phyloP scores from a whole-genome alignment of 1,140 invertebrate species.

The Euura saliciscinereae region DNA sequence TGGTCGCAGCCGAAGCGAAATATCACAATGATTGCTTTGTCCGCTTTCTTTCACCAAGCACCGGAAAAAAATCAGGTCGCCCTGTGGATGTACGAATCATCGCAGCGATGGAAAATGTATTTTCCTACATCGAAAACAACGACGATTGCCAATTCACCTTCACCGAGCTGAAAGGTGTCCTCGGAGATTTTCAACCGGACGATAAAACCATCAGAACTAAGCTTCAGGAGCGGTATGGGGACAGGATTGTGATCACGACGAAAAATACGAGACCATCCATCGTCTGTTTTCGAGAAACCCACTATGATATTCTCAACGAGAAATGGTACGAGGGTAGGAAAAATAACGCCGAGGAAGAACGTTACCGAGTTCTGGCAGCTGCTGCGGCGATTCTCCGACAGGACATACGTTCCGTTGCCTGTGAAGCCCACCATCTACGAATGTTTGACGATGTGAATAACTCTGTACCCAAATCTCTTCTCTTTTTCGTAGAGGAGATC shows the following conservation, averaged over 20 bases:
- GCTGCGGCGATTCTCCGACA: slow-evolving; percentile 34
- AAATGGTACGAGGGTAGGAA: slow-evolving; percentile 29
- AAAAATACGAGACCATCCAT: slow-evolving; percentile 38
- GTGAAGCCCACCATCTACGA: slow-evolving; percentile 12
- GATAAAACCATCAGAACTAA: slow-evolving; percentile 46
- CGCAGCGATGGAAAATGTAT: slow-evolving; percentile 17
- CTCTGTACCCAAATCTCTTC: slow-evolving; percentile 1
- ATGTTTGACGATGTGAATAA: slow-evolving; percentile 25
- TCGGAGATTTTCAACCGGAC: slow-evolving; percentile 40
- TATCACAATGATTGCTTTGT: slow-evolving; percentile 42
- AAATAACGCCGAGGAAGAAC: slow-evolving; percentile 20
- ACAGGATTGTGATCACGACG: slow-evolving; percentile 45
- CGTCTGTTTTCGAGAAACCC: slow-evolving; percentile 34
- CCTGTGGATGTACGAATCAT: slow-evolving; percentile 28
- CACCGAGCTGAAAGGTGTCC: slow-evolving; percentile 43
- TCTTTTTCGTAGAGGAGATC: slow-evolving; percentile 12
- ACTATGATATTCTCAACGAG: slow-evolving; percentile 29
- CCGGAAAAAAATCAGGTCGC: slow-evolving; percentile 45
- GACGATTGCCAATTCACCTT: slow-evolving; percentile 36
- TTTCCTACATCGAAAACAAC: slow-evolving; percentile 14
- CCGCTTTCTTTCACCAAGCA: slow-evolving; percentile 30
- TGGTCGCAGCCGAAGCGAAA: slow-evolving; percentile 45
- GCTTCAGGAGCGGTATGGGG: slow-evolving; percentile 43
- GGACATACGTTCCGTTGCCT: slow-evolving; percentile 33
- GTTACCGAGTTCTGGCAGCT: slow-evolving; percentile 27